phyloP scores from a whole-genome alignment of 1,140 invertebrate species.

The Zaprionus gabonicus region DNA sequence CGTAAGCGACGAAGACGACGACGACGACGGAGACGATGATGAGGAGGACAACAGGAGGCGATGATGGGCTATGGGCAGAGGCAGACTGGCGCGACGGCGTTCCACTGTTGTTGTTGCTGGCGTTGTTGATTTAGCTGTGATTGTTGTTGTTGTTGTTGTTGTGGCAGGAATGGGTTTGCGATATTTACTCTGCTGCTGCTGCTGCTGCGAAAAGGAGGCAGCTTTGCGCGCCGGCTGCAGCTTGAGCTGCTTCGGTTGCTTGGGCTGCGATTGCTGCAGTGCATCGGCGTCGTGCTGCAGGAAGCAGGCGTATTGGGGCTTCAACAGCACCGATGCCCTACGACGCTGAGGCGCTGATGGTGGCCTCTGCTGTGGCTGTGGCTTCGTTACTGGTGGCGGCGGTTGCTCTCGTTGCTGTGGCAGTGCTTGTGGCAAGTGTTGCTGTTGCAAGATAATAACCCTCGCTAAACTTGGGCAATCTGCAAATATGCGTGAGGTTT shows the following conservation, averaged over 20 bases:
- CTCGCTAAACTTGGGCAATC: conserved; percentile 84
- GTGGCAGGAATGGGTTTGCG: conserved; percentile 32
- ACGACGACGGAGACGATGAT: conserved; percentile 24
- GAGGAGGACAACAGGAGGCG: conserved; percentile 15
- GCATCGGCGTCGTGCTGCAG: conserved; percentile 63
- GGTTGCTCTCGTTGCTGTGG: conserved; percentile 30
- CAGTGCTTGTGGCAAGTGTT: conserved; percentile 26
- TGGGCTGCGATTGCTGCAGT: conserved; percentile 17
- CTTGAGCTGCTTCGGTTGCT: conserved; percentile 14
- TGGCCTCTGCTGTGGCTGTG: conserved; percentile 29
- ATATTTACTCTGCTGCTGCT: conserved; percentile 32
- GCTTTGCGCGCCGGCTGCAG: conserved; percentile 49
- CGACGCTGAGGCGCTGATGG: conserved; percentile 36
- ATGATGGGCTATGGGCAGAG: conserved; percentile 46
- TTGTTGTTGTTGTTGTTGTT: conserved; percentile 22
- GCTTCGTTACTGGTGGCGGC: conserved; percentile 3
- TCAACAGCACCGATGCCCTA: conserved; percentile 72
- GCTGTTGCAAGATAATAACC: conserved; percentile 81
- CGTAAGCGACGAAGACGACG: conserved; percentile 61
- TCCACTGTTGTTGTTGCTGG: conserved; percentile 32
- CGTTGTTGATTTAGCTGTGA: conserved; percentile 36
- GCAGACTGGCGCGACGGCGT: conserved; percentile 69
- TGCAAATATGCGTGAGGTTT: conserved; percentile 77
- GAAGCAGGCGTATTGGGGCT: conserved; percentile 80
- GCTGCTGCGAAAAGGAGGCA: conserved; percentile 53